Conservation (phyloP, 2,113 vertebrate species). For the Oncorhynchus nerka region DNA sequence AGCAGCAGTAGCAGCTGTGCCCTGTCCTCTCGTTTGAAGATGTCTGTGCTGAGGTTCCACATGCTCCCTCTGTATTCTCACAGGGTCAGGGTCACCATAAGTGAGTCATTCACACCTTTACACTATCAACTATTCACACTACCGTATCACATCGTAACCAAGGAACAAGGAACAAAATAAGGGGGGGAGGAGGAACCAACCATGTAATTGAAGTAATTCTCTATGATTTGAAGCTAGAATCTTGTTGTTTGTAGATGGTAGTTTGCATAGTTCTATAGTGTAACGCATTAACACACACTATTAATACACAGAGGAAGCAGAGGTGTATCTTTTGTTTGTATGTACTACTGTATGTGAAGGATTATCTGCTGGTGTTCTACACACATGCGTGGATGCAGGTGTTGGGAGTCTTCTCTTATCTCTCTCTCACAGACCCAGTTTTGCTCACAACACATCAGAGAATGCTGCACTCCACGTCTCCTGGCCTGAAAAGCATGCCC, state of each 20-base stretch:
- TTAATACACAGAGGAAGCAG: neutral
- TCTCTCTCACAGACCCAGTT: constrained; percentile 57
- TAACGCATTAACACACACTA: too few species aligned
- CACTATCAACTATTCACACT: neutral
- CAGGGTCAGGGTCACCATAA: neutral
- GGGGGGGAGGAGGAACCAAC: too few species aligned
- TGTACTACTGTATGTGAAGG: neutral
- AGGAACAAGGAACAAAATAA: too few species aligned
- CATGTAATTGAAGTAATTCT: too few species aligned
- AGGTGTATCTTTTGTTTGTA: neutral
- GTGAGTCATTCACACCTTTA: neutral
- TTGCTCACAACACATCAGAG: constrained; percentile 53
- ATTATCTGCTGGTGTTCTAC: constrained; percentile 17
- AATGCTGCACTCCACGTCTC: constrained; percentile 38
- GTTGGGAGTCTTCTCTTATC: constrained; percentile 64
- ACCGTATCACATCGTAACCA: too few species aligned
- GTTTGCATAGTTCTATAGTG: too few species aligned
- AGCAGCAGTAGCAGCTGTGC: constrained; percentile 38
- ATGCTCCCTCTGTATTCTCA: neutral
- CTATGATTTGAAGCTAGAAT: too few species aligned
- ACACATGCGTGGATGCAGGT: constrained; percentile 17
- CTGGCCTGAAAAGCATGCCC: constrained; percentile 47
- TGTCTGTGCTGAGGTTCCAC: constrained; percentile 35
- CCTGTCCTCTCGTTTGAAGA: constrained; percentile 38
- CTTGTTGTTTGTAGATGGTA: too few species aligned